Evolutionary conservation across 1,140 invertebrate genomes (phyloP), one percentile per base, ranked within the genome.

Genomic region (Battus philenor): DNA sequence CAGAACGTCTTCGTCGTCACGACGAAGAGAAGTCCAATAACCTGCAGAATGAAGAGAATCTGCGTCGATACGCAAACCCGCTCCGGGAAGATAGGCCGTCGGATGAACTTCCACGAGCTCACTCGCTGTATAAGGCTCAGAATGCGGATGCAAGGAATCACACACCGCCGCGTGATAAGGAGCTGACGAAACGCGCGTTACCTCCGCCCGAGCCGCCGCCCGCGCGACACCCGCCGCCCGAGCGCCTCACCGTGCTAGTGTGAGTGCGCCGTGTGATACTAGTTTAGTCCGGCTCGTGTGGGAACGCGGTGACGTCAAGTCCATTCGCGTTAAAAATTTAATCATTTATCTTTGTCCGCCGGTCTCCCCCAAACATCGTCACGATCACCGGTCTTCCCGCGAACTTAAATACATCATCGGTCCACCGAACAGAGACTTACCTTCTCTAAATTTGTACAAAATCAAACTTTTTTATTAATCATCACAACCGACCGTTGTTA

Each of bases 11-110:
- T 58, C 87, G 92, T 7, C 90, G 91, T 66, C 90, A 92, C 51
- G 92, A 93, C 58, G 93, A 95, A 72, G 94, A 95, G 60, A 95
- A 95, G 65, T 94, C 93, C 0, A 95, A 95, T 64, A 96, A 96
- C 71, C 82, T 95, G 27, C 94, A 96, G 69, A 96, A 96, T 74
- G 94, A 96, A 68, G 94, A 97, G 75, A 96, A 96, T 62, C 84
- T 96, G 12, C 88, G 94, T 22, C 79, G 91, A 88, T 87, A 88
- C 57, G 87, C 88, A 18, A 88, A 88, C 71, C 88, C 88, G 22
- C 67, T 82, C 32, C 85, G 81, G 24, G 88, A 88, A 38, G 87
- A 88, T 58, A 74, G 71, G 66, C 33, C 52, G 36, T 67, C 92
- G 15, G 91, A 89, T 50, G 85, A 88, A 38, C 82, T 90, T 16